A percentile compares a stretch with the other conserved stretches of the same genome.
Conservation (phyloP, 2,888 invertebrate species). For the Athalia cordata region DNA sequence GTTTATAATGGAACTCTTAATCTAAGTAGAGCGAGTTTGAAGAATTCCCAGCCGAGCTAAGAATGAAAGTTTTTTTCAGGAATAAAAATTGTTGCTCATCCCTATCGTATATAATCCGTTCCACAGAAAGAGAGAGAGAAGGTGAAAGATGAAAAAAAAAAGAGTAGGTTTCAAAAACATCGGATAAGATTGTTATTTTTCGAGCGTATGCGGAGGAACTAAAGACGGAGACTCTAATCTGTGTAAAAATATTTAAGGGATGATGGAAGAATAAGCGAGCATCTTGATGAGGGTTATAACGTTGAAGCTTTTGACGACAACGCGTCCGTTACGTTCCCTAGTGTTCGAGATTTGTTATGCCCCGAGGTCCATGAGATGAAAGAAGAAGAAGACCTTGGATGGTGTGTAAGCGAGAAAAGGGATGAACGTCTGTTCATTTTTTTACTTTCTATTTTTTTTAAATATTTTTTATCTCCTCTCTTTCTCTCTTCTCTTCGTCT, state of each 20-base stretch:
- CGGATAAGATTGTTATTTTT: background rate
- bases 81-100: no score
- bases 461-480: no score
- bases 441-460: no score
- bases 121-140: background rate
- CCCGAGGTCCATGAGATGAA: background rate
- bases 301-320: constrained; percentile 1
- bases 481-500: no score
- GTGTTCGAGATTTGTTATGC: background rate
- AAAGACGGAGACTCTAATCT: background rate
- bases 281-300: constrained; percentile 22
- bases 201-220: background rate
- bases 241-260: constrained; percentile 5
- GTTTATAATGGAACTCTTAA: no score
- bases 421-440: no score
- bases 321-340: background rate
- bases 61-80: background rate
- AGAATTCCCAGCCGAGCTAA: background rate
- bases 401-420: background rate
- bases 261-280: constrained; percentile 4
- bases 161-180: background rate
- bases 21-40: no score
- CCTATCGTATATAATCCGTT: background rate
- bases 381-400: background rate
- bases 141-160: background rate